phyloP scores from a whole-genome alignment of 1,140 invertebrate species.

The Drosophila azteca region DNA sequence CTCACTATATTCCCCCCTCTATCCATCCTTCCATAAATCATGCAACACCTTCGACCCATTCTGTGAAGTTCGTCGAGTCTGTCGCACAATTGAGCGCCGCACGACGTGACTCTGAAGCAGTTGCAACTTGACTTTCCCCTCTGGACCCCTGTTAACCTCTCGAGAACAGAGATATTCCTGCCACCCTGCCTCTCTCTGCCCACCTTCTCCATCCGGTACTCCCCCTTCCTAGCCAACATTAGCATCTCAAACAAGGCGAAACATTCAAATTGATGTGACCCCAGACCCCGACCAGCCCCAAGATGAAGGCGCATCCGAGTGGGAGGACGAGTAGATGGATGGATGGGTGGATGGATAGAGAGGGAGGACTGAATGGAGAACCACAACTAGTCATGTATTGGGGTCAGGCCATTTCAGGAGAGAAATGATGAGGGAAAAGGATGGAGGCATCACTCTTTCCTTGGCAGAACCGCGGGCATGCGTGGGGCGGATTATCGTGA shows the following conservation, averaged over 20 bases:
- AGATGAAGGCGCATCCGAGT: neutral
- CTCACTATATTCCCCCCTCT: too few relatives aligned
- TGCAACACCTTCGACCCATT: constrained; percentile 53
- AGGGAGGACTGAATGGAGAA: neutral
- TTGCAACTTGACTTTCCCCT: constrained; percentile 28
- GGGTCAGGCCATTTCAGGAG: constrained; percentile 42
- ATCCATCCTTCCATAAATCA: constrained; percentile 38
- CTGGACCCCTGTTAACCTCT: constrained; percentile 17
- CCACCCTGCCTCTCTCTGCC: constrained; percentile 6
- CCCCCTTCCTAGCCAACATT: constrained; percentile 26
- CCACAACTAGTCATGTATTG: constrained; percentile 56
- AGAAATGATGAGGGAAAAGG: constrained; percentile 9
- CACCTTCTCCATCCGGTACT: too few relatives aligned
- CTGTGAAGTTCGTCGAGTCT: constrained; percentile 18
- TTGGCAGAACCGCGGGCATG: constrained; percentile 23
- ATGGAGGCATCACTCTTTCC: neutral
- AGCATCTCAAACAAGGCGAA: constrained; percentile 63
- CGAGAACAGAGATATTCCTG: constrained; percentile 53
- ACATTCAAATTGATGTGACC: constrained; percentile 66
- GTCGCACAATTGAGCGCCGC: constrained; percentile 25
- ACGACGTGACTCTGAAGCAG: constrained; percentile 45
- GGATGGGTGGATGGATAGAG: constrained; percentile 15
- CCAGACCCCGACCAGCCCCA: constrained; percentile 12
- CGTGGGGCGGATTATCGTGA: neutral
- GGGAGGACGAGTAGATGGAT: constrained; percentile 1